Conservation (phyloP, 35 echinoderm and acorn worm genomes). For the Diadema setosum region DNA sequence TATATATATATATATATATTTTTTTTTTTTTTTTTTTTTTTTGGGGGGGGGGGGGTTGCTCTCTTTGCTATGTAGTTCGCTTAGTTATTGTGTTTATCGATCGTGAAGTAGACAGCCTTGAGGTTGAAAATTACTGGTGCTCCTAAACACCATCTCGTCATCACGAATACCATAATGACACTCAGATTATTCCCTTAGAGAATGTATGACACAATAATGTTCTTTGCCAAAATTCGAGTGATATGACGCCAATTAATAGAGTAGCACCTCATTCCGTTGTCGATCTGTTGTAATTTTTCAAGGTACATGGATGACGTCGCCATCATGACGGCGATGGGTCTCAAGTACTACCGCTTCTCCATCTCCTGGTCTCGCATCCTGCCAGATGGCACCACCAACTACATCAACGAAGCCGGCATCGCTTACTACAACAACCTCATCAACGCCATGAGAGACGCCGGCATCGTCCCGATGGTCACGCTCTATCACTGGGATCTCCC, state of each 20-base stretch:
- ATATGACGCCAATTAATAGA: background rate
- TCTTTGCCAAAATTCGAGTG: no score
- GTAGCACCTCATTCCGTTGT: background rate
- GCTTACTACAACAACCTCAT: constrained; percentile 77
- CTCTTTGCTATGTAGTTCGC: no score
- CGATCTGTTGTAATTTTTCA: background rate
- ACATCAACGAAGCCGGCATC: constrained; percentile 77
- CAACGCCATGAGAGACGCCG: constrained; percentile 35
- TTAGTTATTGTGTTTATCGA: no score
- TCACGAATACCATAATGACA: no score
- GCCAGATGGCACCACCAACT: constrained; percentile 54
- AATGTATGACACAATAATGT: no score
- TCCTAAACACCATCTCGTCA: no score
- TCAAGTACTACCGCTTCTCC: constrained; percentile 85
- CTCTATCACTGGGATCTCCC: constrained; percentile 99
- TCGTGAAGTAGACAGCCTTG: no score
- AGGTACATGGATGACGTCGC: constrained; percentile 48
- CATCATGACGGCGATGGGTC: constrained; percentile 61
- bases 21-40: no score
- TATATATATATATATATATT: no score
- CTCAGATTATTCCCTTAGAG: no score
- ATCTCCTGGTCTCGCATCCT: constrained; percentile 87
- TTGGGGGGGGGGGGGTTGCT: no score
- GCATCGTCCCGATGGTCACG: constrained; percentile 83
- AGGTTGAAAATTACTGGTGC: no score